Base-by-base conservation (phyloP, 2,113 vertebrate genomes). In the Charina bottae region DNA sequence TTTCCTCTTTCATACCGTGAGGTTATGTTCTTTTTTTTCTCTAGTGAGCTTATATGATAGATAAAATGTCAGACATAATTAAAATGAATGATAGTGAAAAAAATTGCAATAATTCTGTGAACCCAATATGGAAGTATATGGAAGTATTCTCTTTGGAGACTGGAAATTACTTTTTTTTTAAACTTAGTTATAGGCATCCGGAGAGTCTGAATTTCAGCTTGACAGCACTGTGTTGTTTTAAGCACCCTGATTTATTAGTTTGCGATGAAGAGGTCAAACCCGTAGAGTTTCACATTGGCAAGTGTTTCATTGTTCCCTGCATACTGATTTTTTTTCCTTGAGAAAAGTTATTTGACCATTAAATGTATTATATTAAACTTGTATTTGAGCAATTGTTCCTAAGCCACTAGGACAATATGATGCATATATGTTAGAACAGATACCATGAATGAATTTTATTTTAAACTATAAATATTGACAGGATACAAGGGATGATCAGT, bases 31-130 rank as follows among this genome's bases (percentile, higher is more conserved):
- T 68, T 96, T 59, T 72, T 95, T 54, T 92, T 90, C 90, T 96
- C 91, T 59, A 89, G 89, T 83, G 93, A 96, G 88, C 55, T 23
- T 90, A 11, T 89, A 9, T 96, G 93, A 96, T 78, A 88, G 94
- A 95, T 90, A 96, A 93, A 95, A 90, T 94, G 91, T 95, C 94
- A 97, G 95, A 90, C 95, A 93, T 95, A 96, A 96, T 97, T 95
- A 95, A 92, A 96, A 93, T 12, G 92, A 92, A 92, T 87, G 92
- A 88, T 93, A 0, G 13, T 87, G 85, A 64, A 62, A 94, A 94
- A 37, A 91, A 28, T 83, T 88, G 53, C 12, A 91, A 64, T 49
- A 92, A 92, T 93, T 93, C 26, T 78, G 33, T 91, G 68, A 95
- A 86, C n/a, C 9, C 87, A 78, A 42, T 91, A 68, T 87, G 9